Base-by-base conservation (phyloP, 2,888 invertebrate species). In the Ichneumoninae sp. region DNA sequence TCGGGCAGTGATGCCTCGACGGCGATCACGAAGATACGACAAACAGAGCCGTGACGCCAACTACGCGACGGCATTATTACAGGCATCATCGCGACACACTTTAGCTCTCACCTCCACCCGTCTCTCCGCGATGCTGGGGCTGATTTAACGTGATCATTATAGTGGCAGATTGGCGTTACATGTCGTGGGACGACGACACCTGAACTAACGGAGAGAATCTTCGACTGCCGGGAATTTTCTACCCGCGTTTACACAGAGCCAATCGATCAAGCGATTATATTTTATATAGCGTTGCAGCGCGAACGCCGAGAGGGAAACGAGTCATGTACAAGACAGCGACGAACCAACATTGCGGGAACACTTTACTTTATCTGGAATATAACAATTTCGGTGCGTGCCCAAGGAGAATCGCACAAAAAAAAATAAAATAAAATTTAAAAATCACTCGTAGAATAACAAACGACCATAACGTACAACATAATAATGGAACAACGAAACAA, bases 81-180 rank as follows among this genome's bases (percentile, higher is more conserved):
- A 36, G 36, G 19, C 30, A 36, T 47, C 10, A 50, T 3, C 22
- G 13, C 44, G 10, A 13, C 50, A 50, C 75, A 71, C 83, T 69
- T 83, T 52, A 72, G 62, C 44, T 74, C 81, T 47, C 44, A 16
- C 57, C 44, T 22, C 22, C 33, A 30, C 8, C 33, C 50, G 44
- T 36, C n/a, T n/a, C 60, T n/a, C 47, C 66, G 50, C 50, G 66
- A 80, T 70, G 60, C 5, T 26, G 40, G 16, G 50, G 26, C 30
- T 13, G 70, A 62, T 81, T 77, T 71, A 40, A 47, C 50, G 50
- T 36, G 26, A 26, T 2, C 66, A 22, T 19, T 40, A 79, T 16
- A 44, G 30, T 26, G 72, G n/a, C 62, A 78, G 72, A 84, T 84
- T 84, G 84, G 74, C 81, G 77, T 78, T 74, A 78, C 81, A 74